Evolutionary conservation across 2,113 vertebrate genomes (phyloP).

Genomic region (Corythoichthys haematopterus): DNA sequence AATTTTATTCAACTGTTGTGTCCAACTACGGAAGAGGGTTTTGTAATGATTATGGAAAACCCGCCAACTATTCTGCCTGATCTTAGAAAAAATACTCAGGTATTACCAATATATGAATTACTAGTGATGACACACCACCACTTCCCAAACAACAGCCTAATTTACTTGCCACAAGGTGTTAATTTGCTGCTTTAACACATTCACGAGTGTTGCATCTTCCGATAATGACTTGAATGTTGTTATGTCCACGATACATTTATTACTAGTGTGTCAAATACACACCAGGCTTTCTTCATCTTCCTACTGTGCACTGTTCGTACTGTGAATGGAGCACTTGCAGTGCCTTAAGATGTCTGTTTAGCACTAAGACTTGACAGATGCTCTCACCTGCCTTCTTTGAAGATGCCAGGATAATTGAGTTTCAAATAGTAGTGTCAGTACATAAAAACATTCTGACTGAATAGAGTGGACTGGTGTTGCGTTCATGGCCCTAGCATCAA

Average conservation of each 20-base stretch:
- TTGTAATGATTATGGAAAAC: background rate
- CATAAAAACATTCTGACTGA: slow-evolving; percentile 38
- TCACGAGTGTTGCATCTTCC: background rate
- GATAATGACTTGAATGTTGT: slow-evolving; percentile 24
- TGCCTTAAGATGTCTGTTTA: slow-evolving; percentile 43
- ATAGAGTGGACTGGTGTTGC: background rate
- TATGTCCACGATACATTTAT: slow-evolving; percentile 29
- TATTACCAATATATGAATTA: slow-evolving; percentile 1
- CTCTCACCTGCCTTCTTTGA: slow-evolving; percentile 48
- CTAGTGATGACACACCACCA: background rate
- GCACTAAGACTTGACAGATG: slow-evolving; percentile 46
- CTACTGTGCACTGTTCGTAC: slow-evolving; percentile 5
- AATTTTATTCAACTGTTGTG: background rate
- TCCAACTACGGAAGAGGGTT: background rate
- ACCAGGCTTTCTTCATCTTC: slow-evolving; percentile 3
- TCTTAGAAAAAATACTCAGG: background rate
- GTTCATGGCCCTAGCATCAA: background rate
- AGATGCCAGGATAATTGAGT: slow-evolving; percentile 39
- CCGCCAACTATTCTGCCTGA: background rate
- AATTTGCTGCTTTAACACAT: background rate
- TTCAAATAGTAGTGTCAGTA: slow-evolving; percentile 59
- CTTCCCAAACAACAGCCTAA: background rate
- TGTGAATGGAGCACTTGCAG: slow-evolving; percentile 22
- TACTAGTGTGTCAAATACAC: slow-evolving; percentile 17
- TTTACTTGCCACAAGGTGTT: background rate